Percentiles rank a stretch among this genome's conserved stretches.
phyloP scores from a whole-genome alignment of 2,113 vertebrate genomes.

The Columba livia region DNA sequence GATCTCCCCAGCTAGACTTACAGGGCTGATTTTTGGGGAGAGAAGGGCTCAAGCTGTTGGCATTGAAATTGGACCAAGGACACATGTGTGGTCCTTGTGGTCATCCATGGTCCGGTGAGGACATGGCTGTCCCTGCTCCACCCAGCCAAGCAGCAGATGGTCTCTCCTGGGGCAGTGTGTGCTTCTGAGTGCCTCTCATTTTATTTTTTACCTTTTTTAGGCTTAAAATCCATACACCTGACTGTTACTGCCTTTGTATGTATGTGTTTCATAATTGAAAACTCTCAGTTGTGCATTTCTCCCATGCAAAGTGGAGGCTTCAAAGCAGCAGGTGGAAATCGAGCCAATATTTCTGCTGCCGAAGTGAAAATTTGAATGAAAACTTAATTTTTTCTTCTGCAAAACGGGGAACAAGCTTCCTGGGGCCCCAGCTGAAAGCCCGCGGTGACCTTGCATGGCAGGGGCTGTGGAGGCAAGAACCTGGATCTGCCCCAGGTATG shows the following conservation, averaged over 20 bases:
- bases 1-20: background rate
- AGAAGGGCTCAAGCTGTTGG: background rate
- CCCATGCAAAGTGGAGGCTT: slow-evolving; percentile 11
- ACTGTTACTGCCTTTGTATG: background rate
- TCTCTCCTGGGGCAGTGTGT: background rate
- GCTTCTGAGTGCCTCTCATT: background rate
- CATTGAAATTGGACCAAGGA: background rate
- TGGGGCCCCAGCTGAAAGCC: background rate
- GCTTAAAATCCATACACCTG: background rate
- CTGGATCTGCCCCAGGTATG: background rate
- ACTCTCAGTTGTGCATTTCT: background rate
- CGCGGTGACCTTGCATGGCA: rapidly evolving
- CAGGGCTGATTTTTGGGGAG: background rate
- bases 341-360: slow-evolving; percentile 2
- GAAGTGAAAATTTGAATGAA: slow-evolving; percentile 43
- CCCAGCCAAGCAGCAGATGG: background rate
- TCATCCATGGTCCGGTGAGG: rapidly evolving
- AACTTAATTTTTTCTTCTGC: background rate
- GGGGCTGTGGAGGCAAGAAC: background rate
- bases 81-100: rapidly evolving
- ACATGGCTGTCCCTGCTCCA: background rate
- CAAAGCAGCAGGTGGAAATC: slow-evolving; percentile 63
- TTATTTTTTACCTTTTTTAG: background rate
- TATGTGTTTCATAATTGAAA: slow-evolving; percentile 54
- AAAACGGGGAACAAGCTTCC: background rate